Base-by-base conservation (phyloP, 2,888 invertebrate species). In the Leptopilina myrica region DNA sequence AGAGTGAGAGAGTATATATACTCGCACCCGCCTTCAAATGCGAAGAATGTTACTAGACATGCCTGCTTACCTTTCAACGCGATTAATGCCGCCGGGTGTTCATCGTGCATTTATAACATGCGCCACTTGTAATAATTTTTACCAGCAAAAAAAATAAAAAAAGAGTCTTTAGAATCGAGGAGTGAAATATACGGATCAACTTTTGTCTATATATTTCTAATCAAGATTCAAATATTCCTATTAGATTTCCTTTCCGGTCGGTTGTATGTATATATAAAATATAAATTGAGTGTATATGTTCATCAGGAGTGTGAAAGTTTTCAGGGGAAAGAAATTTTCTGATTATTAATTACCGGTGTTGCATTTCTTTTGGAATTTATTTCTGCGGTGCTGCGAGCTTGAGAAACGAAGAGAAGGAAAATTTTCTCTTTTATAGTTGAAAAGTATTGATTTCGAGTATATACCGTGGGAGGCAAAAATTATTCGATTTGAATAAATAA, bases 1-100 rank as follows among this genome's bases (percentile, higher is more conserved):
- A 33, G 33, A 33, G 33, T 46, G 46, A 53, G 69, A 56, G 49
- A 67, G 49, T 67, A 20, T 20, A 20, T 20, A 20, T 20, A 67
- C 67, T 49, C 67, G 67, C 49, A 67, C 49, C 49, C 49, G 67
- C 67, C 49, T 80, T 80, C 76, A 78, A 79, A 80, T 15, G 77
- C 80, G 78, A 76, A 76, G 82, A 82, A 82, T 80, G 78, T 79
- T 79, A 76, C 80, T 76, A 79, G 82, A 82, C 80, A 79, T 80
- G 78, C 82, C 77, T 80, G 79, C 80, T 80, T 82, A 82, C 80
- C 80, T 82, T 80, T 82, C 82, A 80, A 77, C 80, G 82, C 82
- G 82, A 82, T 82, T 82, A 82, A 80, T 82, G 80, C 80, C 82
- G 82, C 82, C 79, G 82, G 80, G 82, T 80, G 78, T 82, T 82